Base-by-base conservation (phyloP, 2,797 vertebrate species). In the Nyctalus aviator region DNA sequence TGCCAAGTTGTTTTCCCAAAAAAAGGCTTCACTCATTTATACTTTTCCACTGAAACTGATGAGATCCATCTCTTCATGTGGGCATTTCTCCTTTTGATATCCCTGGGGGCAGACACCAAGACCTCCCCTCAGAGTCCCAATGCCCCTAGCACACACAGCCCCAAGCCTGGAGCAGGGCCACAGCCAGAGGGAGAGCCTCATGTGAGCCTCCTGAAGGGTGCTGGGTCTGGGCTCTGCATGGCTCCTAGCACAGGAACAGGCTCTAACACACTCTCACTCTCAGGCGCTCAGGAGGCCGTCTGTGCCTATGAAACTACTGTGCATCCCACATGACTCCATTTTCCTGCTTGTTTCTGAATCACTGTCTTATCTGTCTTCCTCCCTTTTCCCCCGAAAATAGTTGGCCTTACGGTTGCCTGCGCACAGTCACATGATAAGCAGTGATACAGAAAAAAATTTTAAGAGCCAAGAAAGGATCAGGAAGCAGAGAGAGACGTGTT, bases 341-440 rank as follows among this genome's bases (percentile, higher is more conserved):
- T 97, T 72, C 75, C 95, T 93, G 94, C 94, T 88, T 57, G 14
- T 32, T 53, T 95, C 83, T 93, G 88, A 96, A 97, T 90, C 68
- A 87, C 76, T 55, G 73, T 68, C 84, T 91, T 81, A 90, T 94
- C 95, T 96, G 82, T 89, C 96, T 96, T 97, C 94, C 17, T 96
- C 95, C 57, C 75, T 37, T 0, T 2, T 86, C 69, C 84, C 94
- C 88, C 92, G 95, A 94, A 96, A 97, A 96, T 90, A 96, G 96
- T 88, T 89, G 82, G 93, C 90, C 85, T 79, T 88, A 57, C 14
- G 23, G 85, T 75, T 32, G 71, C 93, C 97, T 97, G 96, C 89
- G 62, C 95, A 82, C 53, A 95, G 96, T 97, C 96, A 96, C 72
- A 83, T 94, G 96, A 97, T 95, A 96, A 97, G 95, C 90, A 77